Percentiles rank a stretch among this genome's conserved stretches.
phyloP scores from a whole-genome alignment of 2,888 invertebrate genomes.

The Itoplectis maculator region DNA sequence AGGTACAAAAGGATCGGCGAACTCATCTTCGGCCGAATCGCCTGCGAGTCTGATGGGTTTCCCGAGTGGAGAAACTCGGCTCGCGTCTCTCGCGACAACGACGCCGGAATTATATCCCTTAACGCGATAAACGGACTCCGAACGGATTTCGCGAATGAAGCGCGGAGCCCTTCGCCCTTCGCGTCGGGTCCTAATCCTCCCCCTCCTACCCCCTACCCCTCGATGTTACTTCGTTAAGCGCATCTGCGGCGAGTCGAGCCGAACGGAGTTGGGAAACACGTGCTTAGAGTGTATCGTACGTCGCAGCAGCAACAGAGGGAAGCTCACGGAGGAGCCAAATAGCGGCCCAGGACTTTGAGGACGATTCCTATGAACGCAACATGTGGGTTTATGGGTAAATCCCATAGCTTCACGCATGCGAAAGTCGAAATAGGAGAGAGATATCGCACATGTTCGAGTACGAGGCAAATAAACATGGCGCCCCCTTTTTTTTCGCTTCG shows the following conservation, averaged over 20 bases:
- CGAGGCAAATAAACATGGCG: neutral
- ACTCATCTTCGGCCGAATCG: conserved; percentile 19
- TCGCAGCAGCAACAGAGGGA: neutral
- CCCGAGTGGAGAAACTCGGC: conserved; percentile 12
- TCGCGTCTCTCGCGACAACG: no score
- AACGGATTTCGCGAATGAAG: conserved; percentile 64
- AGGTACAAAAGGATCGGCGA: conserved; percentile 19
- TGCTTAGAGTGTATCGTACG: conserved; percentile 6
- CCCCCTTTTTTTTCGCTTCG: neutral
- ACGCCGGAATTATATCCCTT: conserved; percentile 43
- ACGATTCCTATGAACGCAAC: neutral
- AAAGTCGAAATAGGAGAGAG: neutral
- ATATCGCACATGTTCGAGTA: neutral
- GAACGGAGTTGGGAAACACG: conserved; percentile 13
- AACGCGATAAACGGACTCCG: conserved; percentile 55
- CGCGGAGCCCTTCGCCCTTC: conserved; percentile 66
- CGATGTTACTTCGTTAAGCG: conserved; percentile 68
- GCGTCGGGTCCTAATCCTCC: conserved; percentile 69
- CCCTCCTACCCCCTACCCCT: conserved; percentile 64
- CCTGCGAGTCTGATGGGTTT: conserved; percentile 25
- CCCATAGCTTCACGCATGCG: neutral
- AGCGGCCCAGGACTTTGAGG: neutral
- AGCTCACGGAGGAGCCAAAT: conserved; percentile 13
- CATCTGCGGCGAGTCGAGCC: conserved; percentile 45
- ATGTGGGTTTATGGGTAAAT: conserved; percentile 10